Conservation (phyloP, 92 coral and sea anemone genomes). For the Siderastrea radians region DNA sequence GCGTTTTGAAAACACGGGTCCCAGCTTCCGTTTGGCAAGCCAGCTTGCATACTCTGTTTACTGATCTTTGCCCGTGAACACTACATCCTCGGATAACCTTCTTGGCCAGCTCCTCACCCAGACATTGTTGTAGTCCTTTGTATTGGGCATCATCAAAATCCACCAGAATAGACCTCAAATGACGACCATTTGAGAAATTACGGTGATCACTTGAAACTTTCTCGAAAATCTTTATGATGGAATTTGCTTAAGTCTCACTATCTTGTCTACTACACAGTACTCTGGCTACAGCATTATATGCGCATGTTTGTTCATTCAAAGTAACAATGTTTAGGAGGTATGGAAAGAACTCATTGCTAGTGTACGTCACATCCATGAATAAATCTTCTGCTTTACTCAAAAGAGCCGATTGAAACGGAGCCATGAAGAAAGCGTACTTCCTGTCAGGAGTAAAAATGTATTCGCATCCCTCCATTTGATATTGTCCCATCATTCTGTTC, state of each 20-base stretch:
- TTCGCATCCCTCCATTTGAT: constrained; percentile 62
- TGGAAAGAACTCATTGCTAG: constrained; percentile 50
- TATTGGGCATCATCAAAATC: constrained; percentile 75
- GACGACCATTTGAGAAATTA: constrained; percentile 40
- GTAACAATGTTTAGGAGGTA: constrained; percentile 42
- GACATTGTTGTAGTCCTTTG: constrained; percentile 48
- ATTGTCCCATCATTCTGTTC: constrained; percentile 56
- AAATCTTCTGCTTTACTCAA: constrained; percentile 55
- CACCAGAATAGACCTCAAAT: constrained; percentile 58
- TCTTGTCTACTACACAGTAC: constrained; percentile 68
- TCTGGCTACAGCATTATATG: constrained; percentile 52
- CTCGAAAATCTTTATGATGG: constrained; percentile 37
- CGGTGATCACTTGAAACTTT: constrained; percentile 48
- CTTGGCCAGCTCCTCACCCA: constrained; percentile 53
- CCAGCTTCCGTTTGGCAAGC: constrained; percentile 50
- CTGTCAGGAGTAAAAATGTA: constrained; percentile 58
- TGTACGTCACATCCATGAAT: constrained; percentile 31
- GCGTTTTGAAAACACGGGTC: constrained; percentile 31
- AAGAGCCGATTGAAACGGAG: constrained; percentile 56
- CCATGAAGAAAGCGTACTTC: constrained; percentile 67
- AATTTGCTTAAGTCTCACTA: constrained; percentile 50
- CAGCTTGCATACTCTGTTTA: constrained; percentile 59
- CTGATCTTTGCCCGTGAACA: constrained; percentile 74
- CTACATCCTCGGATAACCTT: constrained; percentile 67
- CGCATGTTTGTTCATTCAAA: constrained; percentile 40